Conservation (phyloP, 2,888 invertebrate species). For the Melieria omissa region DNA sequence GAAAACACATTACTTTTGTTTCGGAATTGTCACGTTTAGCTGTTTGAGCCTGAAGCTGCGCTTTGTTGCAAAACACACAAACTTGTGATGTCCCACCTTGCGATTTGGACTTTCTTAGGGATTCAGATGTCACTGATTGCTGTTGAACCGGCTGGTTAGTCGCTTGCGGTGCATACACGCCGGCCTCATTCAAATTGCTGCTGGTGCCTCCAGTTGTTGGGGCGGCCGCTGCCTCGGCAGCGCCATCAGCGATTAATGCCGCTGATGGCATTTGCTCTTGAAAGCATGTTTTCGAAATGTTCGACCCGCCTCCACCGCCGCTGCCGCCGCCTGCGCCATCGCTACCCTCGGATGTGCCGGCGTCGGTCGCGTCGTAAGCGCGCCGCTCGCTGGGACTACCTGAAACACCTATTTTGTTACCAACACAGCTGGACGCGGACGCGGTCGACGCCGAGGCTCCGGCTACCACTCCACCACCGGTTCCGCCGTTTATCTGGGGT, state of each 20-base stretch:
- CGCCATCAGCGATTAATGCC: slow-evolving; percentile 40
- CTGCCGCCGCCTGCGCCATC: slow-evolving; percentile 41
- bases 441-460: slow-evolving; percentile 39
- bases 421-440: slow-evolving; percentile 38
- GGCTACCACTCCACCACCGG: slow-evolving; percentile 37
- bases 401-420: slow-evolving; percentile 50
- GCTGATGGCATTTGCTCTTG: slow-evolving; percentile 45
- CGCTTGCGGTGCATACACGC: slow-evolving; percentile 35
- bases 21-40: too few relatives aligned
- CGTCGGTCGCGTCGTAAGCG: slow-evolving; percentile 37
- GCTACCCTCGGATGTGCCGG: slow-evolving; percentile 40
- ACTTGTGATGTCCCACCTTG: slow-evolving; percentile 83
- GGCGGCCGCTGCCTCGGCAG: slow-evolving; percentile 38
- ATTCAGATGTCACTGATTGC: slow-evolving; percentile 67
- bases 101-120: slow-evolving; percentile 87
- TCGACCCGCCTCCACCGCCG: slow-evolving; percentile 38
- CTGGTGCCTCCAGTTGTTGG: slow-evolving; percentile 42
- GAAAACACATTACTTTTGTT: too few relatives aligned
- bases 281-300: slow-evolving; percentile 38
- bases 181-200: slow-evolving; percentile 43
- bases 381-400: slow-evolving; percentile 47
- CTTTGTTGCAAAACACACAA: background rate
- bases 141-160: slow-evolving; percentile 54
- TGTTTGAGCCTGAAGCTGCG: background rate
- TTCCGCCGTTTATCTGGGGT: slow-evolving; percentile 59